Evolutionary conservation across 2,797 vertebrate genomes (phyloP), one percentile per base, ranked within the genome.

Genomic region (Acipenser oxyrinchus): DNA sequence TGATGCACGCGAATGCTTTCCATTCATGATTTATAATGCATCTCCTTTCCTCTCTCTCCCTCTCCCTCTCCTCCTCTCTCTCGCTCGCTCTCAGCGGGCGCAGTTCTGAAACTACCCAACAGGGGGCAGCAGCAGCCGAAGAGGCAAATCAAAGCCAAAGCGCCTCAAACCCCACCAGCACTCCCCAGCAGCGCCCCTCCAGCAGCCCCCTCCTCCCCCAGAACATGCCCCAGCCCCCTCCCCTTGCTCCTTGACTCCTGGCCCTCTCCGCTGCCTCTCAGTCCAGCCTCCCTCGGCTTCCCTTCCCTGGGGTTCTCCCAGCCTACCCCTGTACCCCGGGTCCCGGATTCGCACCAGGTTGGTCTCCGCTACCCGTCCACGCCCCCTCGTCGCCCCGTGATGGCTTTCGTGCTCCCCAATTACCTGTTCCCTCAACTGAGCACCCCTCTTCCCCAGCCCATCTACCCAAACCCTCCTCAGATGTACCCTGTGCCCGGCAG

Each of bases 341-440:
- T 77, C 74, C 6, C 66, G 69, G 9, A 52, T 70, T 0, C 58
- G 79, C 12, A 48, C 6, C 76, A 76, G 62, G 15, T 76, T 2
- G 73, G 77, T 18, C 50, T 74, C 10, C 81, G 82, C n/a, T 87
- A 86, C 72, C 83, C 87, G 10, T 10, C 23, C 12, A 7, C 81
- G 81, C 50, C 0, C 0, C 78, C 49, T 66, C 74, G 10, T 80
- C 84, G 50, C 74, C 82, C 3, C 84, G 50, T 95, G 87, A 89
- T 95, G 82, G 91, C 93, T 1, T 79, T 95, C 0, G 90, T 96
- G 51, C 83, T 95, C 55, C 94, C 94, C 57, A 95, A 93, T 79
- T 95, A 93, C 77, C 82, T 96, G 73, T 93, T 94, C 77, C 92
- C 93, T 6, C 78, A 79, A 59, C 18, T 81, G 9, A 68, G 72